Evolutionary conservation across 2,113 vertebrate genomes (phyloP), one percentile per base, ranked within the genome.

Genomic region (Ascaphus truei): DNA sequence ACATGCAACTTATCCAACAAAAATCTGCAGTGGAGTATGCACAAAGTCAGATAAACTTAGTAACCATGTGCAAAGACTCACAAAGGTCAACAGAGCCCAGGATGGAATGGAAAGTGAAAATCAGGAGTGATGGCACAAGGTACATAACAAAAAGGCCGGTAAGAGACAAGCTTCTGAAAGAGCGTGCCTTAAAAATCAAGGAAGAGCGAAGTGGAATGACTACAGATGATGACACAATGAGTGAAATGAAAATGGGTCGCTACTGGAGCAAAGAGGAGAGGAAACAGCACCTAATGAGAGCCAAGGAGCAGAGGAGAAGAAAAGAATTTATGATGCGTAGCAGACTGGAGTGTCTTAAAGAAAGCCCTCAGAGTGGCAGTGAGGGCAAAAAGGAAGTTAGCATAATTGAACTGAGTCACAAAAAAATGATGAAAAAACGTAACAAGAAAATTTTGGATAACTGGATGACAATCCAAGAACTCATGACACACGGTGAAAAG

Each of bases 391-490:
- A 93, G 67, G 96, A 98, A 78, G 85, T 95, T 69, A 98, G 83
- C 84, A 98, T 99, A 66, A 90, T 99, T 22, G 94, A 99, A 89
- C 93, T 99, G 47, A 98, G 96, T 80, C 96, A 98, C 85, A 95
- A 92, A 83, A 99, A 98, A 90, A 99, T 98, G 95, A 93, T 98
- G 94, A 98, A 95, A 78, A 98, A 96, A 74, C 91, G 96, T 45
- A 99, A 98, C 88, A 98, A 95, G 88, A 99, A 98, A 85, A 98
- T 99, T 72, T 88, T 99, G 79, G 96, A 99, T 84, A 99, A 96
- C 87, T 99, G 96, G 96, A 99, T 99, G 96, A 99, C 96, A 69
- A 98, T 99, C 78, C 96, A 99, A 89, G 96, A 99, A 88, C 88
- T 99, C 76, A 98, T 98, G 95, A 97, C 94, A 68, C 96, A 99